A percentile compares a stretch with the other conserved stretches of the same genome.
Conservation (phyloP, 2,113 vertebrate genomes). For the Illadopsis cleaveri region DNA sequence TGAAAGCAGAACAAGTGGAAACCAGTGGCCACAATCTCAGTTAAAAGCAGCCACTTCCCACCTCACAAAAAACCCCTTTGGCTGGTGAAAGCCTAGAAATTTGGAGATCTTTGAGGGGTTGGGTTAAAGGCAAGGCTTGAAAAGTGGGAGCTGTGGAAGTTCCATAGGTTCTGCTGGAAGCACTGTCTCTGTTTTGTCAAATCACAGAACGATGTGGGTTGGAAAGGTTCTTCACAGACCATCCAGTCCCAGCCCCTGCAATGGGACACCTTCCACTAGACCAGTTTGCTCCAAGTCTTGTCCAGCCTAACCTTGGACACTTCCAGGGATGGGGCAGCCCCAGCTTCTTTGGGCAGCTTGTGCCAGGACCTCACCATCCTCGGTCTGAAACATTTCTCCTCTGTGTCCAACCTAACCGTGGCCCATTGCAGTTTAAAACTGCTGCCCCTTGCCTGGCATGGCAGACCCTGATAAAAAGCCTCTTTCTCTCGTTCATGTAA, state of each 20-base stretch:
- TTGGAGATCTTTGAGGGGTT: background rate
- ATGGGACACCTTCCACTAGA: background rate
- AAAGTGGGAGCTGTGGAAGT: background rate
- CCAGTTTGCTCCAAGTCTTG: accelerated
- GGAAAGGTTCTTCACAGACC: background rate
- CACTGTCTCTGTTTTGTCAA: background rate
- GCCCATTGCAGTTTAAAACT: background rate
- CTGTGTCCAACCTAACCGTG: background rate
- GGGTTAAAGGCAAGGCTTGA: background rate
- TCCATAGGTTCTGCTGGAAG: background rate
- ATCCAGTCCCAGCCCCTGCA: background rate
- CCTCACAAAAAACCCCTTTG: background rate
- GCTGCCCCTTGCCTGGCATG: background rate
- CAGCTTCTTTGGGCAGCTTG: background rate
- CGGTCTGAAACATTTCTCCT: background rate
- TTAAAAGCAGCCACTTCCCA: background rate
- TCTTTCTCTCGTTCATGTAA: background rate
- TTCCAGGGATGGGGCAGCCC: background rate
- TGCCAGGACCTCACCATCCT: background rate
- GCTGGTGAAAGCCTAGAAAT: background rate
- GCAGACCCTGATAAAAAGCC: background rate
- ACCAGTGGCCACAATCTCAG: background rate
- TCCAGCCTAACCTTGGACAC: background rate
- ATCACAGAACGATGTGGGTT: background rate
- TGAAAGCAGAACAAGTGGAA: background rate